Base-by-base conservation (phyloP, 2,888 invertebrate genomes). In the Cosmia pyralina region DNA sequence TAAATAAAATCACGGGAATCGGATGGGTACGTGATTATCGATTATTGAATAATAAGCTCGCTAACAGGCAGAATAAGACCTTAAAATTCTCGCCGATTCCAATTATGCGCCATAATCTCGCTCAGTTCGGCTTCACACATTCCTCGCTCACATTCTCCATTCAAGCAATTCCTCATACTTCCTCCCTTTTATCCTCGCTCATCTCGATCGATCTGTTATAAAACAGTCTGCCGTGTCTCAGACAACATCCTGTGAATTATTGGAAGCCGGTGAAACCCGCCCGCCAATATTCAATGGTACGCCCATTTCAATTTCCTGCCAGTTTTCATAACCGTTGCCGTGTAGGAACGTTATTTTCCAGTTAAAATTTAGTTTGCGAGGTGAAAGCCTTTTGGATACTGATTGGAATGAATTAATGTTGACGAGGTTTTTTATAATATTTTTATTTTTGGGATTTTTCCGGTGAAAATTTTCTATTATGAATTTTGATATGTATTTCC, bases 291-390 rank as follows among this genome's bases (percentile, higher is more conserved):
- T 90, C 92, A 89, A 84, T 85, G 92, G 86, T 85, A 92, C 95
- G 94, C 95, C 95, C 94, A 95, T 94, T 95, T 90, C 93, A 94
- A 95, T 95, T 95, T 95, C 95, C 95, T 94, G 93, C 78, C 91
- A 88, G 92, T 91, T 93, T 92, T 92, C 92, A 91, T 89, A 89
- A 88, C 87, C 88, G 81, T 85, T 85, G 82, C 85, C 85, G 84
- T 85, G 81, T 73, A 77, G 87, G 85, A 88, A 87, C 87, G 86
- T 82, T 88, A 84, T 86, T 81, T 87, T 81, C 79, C 81, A 75
- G 78, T 75, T 84, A 67, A 84, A 87, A 82, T 87, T 80, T 81
- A 84, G 83, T 89, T 83, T 85, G 79, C 73, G 70, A 82, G 74
- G 74, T 81, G 81, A 83, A 82, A 85, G 73, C 75, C 53, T 80